Conservation (phyloP, 1,140 invertebrate species). For the Drosophila malerkotliana region DNA sequence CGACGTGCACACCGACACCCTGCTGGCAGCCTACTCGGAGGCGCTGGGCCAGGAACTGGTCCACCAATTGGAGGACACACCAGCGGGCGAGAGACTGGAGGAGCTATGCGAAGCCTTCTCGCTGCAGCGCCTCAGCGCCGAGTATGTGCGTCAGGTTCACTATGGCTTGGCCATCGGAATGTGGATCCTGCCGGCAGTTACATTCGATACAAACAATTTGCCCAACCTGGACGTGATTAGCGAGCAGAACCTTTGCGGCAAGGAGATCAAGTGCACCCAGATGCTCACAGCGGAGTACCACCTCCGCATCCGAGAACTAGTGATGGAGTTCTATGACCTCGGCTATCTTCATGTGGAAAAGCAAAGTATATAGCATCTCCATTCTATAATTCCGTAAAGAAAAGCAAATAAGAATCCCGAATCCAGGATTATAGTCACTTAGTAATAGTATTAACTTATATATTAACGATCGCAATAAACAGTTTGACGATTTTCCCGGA, state of each 20-base stretch:
- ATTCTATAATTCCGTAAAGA: no score
- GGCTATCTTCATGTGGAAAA: conserved; percentile 61
- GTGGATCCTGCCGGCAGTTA: conserved; percentile 82
- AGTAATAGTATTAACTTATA: conserved; percentile 17
- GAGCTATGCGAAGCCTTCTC: conserved; percentile 60
- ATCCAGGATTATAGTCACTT: conserved; percentile 28
- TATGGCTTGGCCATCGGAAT: conserved; percentile 79
- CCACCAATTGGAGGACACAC: conserved; percentile 53
- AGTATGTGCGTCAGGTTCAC: conserved; percentile 72
- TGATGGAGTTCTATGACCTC: conserved; percentile 78
- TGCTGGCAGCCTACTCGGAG: conserved; percentile 65
- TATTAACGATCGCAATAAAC: conserved; percentile 30
- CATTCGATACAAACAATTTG: conserved; percentile 78
- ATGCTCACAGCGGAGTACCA: conserved; percentile 80
- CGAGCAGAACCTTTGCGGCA: conserved; percentile 62
- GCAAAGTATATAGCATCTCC: background rate
- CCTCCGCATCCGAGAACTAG: conserved; percentile 70
- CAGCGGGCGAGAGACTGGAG: conserved; percentile 40
- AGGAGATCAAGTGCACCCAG: conserved; percentile 77
- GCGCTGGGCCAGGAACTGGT: conserved; percentile 53
- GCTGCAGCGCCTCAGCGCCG: conserved; percentile 64
- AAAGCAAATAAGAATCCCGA: background rate
- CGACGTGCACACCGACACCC: conserved; percentile 66
- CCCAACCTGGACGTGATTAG: conserved; percentile 80
- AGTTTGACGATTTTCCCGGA: conserved; percentile 6